A percentile compares a stretch with the other conserved stretches of the same genome.
Evolutionary conservation across 2,113 vertebrate genomes (phyloP).

Genomic region (Marcusenius ussheri): DNA sequence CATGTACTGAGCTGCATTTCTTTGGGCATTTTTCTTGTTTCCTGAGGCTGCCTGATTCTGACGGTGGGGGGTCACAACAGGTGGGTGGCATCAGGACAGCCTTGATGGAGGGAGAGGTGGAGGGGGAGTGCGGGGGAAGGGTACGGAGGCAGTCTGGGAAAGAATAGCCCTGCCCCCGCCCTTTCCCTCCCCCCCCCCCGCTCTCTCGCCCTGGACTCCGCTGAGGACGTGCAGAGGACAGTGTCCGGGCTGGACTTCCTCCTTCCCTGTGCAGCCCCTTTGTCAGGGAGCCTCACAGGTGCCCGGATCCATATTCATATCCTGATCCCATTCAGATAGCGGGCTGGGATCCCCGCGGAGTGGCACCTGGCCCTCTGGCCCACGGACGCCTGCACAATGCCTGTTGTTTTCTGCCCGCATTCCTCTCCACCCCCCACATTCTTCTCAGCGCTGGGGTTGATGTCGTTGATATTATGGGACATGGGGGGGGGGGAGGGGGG

Average conservation of each 20-base stretch:
- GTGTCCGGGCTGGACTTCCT: constrained; percentile 45
- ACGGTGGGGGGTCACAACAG: neutral
- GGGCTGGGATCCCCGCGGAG: constrained; percentile 41
- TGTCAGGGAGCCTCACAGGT: constrained; percentile 18
- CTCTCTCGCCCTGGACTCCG: neutral
- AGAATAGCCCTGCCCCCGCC: neutral
- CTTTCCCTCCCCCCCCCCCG: constrained; percentile 15
- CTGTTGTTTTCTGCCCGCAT: constrained; percentile 26
- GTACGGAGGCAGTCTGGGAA: neutral
- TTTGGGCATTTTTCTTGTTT: neutral
- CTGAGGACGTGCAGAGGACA: constrained; percentile 42
- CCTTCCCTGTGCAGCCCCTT: constrained; percentile 40
- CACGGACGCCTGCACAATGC: constrained; percentile 22
- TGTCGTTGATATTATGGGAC: neutral
- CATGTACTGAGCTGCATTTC: neutral
- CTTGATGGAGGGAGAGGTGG: neutral
- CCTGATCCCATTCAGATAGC: constrained; percentile 58
- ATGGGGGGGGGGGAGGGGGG: neutral
- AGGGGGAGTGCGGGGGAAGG: neutral
- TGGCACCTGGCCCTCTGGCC: constrained; percentile 50
- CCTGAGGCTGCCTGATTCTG: neutral
- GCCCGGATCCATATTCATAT: constrained; percentile 58
- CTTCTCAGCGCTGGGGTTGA: constrained; percentile 5
- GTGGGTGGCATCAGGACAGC: neutral
- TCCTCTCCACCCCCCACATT: constrained; percentile 39